Evolutionary conservation across 2,888 invertebrate genomes (phyloP), one percentile per base, ranked within the genome.

Genomic region (Cerceris ruficornis): DNA sequence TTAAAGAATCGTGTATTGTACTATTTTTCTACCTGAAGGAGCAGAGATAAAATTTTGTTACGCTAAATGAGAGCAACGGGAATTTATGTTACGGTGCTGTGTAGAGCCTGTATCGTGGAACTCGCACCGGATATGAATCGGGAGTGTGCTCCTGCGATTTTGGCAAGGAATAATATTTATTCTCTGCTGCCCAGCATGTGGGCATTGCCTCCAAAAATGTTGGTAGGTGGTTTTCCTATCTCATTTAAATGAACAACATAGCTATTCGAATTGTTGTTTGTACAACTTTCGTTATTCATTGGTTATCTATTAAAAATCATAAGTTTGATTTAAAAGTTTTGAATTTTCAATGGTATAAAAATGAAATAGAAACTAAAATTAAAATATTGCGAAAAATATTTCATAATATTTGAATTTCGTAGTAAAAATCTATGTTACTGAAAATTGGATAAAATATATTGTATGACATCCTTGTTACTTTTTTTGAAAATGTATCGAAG

Each of bases 111-210:
- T 65, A 65, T 65, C 60, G 50, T 43, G 15, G 39, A 43, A 62
- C 46, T 67, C 69, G 64, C 28, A 55, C 75, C 77, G 82, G 81
- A 83, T 84, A 84, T 84, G 82, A 84, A 81, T 79, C 76, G 75
- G 69, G 49, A 75, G 75, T 75, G 66, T 77, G 83, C 78, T 60
- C 68, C 13, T 70, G 80, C 80, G 84, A 80, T 80, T 74, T 80
- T 76, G 72, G 61, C 73, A 69, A 82, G 80, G 80, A 82, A 80
- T 80, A 84, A 84, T 82, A 84, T 84, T 84, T 84, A 67, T 83
- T 55, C 74, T 55, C 57, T 68, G 71, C 61, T 71, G 50, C 9
- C 62, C 60, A 7, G 59, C 65, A 77, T 82, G 77, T 68, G 77
- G 52, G 14, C 54, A 69, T 72, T 65, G 66, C 75, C 71, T 83